Evolutionary conservation across 2,888 invertebrate genomes (phyloP).

Genomic region (Lordiphosa andalusiaca): DNA sequence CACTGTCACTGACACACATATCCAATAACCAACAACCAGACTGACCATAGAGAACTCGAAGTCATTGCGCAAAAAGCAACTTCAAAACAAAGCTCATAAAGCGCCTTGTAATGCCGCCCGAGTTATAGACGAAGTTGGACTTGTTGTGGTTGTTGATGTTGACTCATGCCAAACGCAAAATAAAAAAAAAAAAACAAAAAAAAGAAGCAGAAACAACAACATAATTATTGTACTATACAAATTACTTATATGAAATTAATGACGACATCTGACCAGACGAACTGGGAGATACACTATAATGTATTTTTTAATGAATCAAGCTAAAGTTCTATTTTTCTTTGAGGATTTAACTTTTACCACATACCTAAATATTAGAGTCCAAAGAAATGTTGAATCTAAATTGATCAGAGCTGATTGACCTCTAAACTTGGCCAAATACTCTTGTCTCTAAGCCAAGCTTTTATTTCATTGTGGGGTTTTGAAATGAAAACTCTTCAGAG

Average conservation of each 20-base stretch:
- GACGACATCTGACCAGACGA: background rate
- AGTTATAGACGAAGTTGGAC: slow-evolving; percentile 9
- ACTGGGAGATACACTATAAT: background rate
- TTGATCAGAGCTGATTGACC: no score
- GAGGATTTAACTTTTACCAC: no score
- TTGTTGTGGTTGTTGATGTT: slow-evolving; percentile 38
- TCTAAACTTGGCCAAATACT: no score
- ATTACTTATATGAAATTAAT: slow-evolving; percentile 9
- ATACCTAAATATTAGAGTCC: no score
- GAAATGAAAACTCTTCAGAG: no score
- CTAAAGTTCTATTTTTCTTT: no score
- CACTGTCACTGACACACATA: slow-evolving; percentile 67
- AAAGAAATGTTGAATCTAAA: no score
- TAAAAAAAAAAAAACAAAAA: slow-evolving; percentile 38
- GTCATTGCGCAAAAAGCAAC: slow-evolving; percentile 43
- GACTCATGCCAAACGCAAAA: slow-evolving; percentile 59
- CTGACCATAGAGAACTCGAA: slow-evolving; percentile 19
- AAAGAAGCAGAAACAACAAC: slow-evolving; percentile 36
- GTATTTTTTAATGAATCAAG: no score
- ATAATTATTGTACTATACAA: slow-evolving; percentile 54
- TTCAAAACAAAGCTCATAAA: slow-evolving; percentile 41
- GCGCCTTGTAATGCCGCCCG: slow-evolving; percentile 49
- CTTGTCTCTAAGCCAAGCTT: no score
- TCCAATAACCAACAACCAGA: slow-evolving; percentile 51
- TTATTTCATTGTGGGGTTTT: no score